Evolutionary conservation across 2,113 vertebrate genomes (phyloP).

Genomic region (Talpa occidentalis): DNA sequence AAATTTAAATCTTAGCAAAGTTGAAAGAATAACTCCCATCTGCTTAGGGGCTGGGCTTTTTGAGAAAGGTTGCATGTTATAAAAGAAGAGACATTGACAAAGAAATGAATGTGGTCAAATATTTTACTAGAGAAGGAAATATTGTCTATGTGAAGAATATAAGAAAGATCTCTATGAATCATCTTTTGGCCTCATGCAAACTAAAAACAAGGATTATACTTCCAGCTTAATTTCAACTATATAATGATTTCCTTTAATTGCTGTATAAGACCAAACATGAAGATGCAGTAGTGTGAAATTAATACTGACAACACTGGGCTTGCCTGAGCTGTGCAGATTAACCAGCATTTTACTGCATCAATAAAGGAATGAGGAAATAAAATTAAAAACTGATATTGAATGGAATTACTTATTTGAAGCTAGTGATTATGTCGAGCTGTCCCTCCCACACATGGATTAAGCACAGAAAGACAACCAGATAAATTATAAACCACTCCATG

Average conservation of each 20-base stretch:
- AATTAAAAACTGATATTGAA: conserved; percentile 81
- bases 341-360: conserved; percentile 73
- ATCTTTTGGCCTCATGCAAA: conserved; percentile 46
- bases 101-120: not conserved
- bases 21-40: not conserved
- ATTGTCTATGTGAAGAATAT: conserved; percentile 21
- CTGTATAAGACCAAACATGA: conserved; percentile 54
- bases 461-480: conserved; percentile 76
- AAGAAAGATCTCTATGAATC: conserved; percentile 53
- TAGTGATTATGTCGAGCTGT: conserved; percentile 80
- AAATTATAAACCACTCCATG: conserved; percentile 56
- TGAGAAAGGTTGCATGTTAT: not conserved
- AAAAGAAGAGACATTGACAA: not conserved
- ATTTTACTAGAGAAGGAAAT: conserved; percentile 14
- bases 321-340: conserved; percentile 74
- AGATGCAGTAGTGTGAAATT: conserved; percentile 80
- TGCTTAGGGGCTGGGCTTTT: not conserved
- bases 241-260: conserved; percentile 80
- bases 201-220: conserved; percentile 68
- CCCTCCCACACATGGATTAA: conserved; percentile 75
- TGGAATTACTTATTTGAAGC: conserved; percentile 79
- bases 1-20: not conserved
- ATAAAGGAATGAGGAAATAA: conserved; percentile 75
- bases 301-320: conserved; percentile 74
- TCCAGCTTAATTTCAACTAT: conserved; percentile 77